A percentile compares a stretch with the other conserved stretches of the same genome.
Evolutionary conservation across 2,888 invertebrate species (phyloP).

Genomic region (Nomada ferruginata): DNA sequence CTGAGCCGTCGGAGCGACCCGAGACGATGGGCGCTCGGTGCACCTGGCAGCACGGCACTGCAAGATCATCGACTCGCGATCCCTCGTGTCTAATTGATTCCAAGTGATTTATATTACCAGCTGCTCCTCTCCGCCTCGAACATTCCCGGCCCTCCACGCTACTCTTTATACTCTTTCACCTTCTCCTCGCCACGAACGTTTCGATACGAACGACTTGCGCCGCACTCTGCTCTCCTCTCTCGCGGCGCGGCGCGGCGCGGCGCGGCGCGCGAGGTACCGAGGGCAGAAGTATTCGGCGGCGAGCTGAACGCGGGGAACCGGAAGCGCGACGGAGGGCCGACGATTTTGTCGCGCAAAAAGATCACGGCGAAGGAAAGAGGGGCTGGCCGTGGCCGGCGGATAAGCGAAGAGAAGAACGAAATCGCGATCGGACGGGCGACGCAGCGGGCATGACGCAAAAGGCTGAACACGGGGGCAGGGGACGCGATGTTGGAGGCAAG

Average conservation of each 20-base stretch:
- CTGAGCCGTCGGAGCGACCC: conserved; percentile 71
- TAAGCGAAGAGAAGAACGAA: background rate
- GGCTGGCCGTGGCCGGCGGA: background rate
- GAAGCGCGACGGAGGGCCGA: conserved; percentile 26
- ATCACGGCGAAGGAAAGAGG: conserved; percentile 35
- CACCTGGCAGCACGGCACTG: conserved; percentile 74
- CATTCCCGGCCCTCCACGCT: conserved; percentile 55
- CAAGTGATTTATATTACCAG: conserved; percentile 80
- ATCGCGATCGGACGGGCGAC: conserved; percentile 30
- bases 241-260: no score
- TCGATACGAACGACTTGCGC: background rate
- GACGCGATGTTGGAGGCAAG: conserved; percentile 23
- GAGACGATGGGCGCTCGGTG: conserved; percentile 68
- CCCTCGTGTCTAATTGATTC: conserved; percentile 82
- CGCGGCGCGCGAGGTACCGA: background rate
- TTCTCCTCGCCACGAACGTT: conserved; percentile 33
- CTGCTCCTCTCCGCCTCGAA: conserved; percentile 69
- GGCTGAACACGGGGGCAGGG: conserved; percentile 48
- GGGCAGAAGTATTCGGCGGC: background rate
- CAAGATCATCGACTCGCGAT: conserved; percentile 79
- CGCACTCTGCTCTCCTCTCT: background rate
- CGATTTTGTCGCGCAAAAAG: conserved; percentile 79
- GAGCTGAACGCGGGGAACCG: background rate
- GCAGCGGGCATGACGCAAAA: conserved; percentile 10
- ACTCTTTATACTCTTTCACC: conserved; percentile 53